Percentiles rank a stretch among this genome's conserved stretches.
These are phyloP conservation scores for Ceratoteleas bidentatus DNA, from an alignment of 1,140 invertebrate species.

Conservation along the genomic window DNA sequence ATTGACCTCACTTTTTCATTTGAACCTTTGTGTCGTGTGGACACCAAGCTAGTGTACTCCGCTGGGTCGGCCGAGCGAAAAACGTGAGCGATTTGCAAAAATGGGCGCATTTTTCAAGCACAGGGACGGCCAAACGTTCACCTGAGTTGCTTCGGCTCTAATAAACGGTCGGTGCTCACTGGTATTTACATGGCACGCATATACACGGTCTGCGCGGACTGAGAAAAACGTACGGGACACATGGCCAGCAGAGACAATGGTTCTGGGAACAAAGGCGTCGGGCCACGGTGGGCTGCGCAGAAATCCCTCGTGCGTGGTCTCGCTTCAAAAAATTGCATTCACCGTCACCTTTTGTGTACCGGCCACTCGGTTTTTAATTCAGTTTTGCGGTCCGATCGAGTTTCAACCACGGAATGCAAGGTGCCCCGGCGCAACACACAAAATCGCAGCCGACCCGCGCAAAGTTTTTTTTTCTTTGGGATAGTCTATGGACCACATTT, in stretches of 20 bases:
- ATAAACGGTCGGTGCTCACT: conserved; percentile 45
- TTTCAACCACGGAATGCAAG: too few relatives aligned
- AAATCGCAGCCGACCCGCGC: too few relatives aligned
- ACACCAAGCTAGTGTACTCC: too few relatives aligned
- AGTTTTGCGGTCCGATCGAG: too few relatives aligned
- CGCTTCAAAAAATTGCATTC: conserved; percentile 46
- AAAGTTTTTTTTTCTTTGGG: too few relatives aligned
- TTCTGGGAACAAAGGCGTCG: conserved; percentile 42
- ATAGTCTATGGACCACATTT: too few relatives aligned
- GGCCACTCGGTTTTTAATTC: neutral
- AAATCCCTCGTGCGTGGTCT: conserved; percentile 38
- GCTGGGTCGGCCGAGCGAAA: too few relatives aligned
- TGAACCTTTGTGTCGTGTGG: too few relatives aligned
- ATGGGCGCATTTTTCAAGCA: neutral
- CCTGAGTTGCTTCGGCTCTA: conserved; percentile 22
- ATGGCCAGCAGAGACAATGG: conserved; percentile 62
- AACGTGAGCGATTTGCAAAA: too few relatives aligned
- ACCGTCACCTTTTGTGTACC: conserved; percentile 12
- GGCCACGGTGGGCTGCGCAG: conserved; percentile 22
- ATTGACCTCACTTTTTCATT: too few relatives aligned
- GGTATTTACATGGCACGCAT: conserved; percentile 28
- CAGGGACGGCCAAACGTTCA: conserved; percentile 9
- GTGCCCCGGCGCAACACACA: too few relatives aligned
- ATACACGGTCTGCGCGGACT: neutral
- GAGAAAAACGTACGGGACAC: conserved; percentile 52